Base-by-base conservation (phyloP, 2,888 invertebrate genomes). In the Archaeoteleia sp. region DNA sequence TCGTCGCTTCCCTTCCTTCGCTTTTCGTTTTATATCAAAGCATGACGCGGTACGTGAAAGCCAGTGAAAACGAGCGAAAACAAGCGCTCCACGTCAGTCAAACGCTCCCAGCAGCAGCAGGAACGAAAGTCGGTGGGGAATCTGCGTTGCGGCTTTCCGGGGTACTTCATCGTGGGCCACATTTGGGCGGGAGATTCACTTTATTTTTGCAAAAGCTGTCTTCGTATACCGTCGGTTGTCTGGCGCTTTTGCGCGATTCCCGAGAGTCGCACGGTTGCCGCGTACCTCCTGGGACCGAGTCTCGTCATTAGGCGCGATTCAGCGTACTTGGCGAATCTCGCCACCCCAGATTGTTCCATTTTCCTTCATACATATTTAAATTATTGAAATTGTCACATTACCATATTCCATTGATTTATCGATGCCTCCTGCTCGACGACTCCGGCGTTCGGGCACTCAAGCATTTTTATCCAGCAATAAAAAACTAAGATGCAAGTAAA, bases 371-470 rank as follows among this genome's bases (percentile, higher is more conserved):
- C 81, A 83, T 83, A 83, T 83, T 83, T 83, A 83, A 83, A 81
- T 83, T 82, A 83, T 83, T 82, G 81, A 83, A 83, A 83, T 83
- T 78, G 74, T 62, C 61, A 67, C 74, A 83, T 83, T 83, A 82
- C 82, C 83, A 83, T 83, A 82, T 78, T 82, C 80, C 80, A 83
- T 83, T 83, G 83, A 83, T 83, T 83, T 82, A 83, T 83, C 82
- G 82, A 77, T 80, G 79, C 78, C 77, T 78, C 77, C 74, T 71
- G 60, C 63, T 67, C 65, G 67, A 70, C 40, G 5, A 43, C 53
- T 60, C 39, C 65, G 23, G 30, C 30, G 49, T 23, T 51, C 29
- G 35, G 45, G 57, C 65, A 66, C 57, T 55, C 58, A 43, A 42
- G 43, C 46, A 61, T 71, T 71, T 68, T 66, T 60, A 37, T 34